These are phyloP conservation scores for Cistogaster globosa DNA, from an alignment of 2,888 invertebrate species.

Conservation along the genomic window DNA sequence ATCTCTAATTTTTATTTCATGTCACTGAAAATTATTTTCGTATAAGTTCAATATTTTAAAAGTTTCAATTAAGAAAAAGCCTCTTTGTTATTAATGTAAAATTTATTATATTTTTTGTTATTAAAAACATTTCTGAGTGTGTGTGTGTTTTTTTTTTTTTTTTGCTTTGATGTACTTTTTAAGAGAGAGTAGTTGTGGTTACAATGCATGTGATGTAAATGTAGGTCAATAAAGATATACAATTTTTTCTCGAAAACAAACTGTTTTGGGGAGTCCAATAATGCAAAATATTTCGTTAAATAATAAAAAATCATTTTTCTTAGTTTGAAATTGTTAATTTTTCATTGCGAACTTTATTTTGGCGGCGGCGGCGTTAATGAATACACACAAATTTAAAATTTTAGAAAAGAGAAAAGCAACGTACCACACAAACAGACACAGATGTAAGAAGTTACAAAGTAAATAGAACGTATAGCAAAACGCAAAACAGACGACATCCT, in stretches of 20 bases:
- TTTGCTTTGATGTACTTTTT: slow-evolving; percentile 23
- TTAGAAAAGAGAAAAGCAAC: slow-evolving; percentile 44
- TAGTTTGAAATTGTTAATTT: background rate
- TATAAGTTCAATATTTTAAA: background rate
- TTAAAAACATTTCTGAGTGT: background rate
- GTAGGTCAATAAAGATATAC: slow-evolving; percentile 49
- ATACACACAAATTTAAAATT: slow-evolving; percentile 56
- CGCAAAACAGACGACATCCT: slow-evolving; percentile 51
- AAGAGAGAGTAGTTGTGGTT: slow-evolving; percentile 49
- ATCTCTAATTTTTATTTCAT: background rate
- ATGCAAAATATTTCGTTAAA: background rate
- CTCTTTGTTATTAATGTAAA: background rate
- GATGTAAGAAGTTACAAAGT: slow-evolving; percentile 3
- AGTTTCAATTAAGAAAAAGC: too few relatives aligned
- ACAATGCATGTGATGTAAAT: slow-evolving; percentile 48
- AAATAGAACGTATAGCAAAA: slow-evolving; percentile 30
- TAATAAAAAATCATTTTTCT: background rate
- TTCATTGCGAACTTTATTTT: slow-evolving; percentile 38
- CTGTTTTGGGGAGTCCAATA: background rate
- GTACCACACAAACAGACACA: background rate
- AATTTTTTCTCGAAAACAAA: background rate
- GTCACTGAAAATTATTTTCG: background rate
- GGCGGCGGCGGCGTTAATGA: slow-evolving; percentile 49
- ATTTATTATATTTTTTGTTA: slow-evolving; percentile 10
- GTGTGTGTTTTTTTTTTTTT: too few relatives aligned